Percentiles rank a stretch among this genome's conserved stretches.
These are phyloP conservation scores for Pristionchus arcanus DNA, from an alignment of 2,888 invertebrate species.

Conservation along the genomic window DNA sequence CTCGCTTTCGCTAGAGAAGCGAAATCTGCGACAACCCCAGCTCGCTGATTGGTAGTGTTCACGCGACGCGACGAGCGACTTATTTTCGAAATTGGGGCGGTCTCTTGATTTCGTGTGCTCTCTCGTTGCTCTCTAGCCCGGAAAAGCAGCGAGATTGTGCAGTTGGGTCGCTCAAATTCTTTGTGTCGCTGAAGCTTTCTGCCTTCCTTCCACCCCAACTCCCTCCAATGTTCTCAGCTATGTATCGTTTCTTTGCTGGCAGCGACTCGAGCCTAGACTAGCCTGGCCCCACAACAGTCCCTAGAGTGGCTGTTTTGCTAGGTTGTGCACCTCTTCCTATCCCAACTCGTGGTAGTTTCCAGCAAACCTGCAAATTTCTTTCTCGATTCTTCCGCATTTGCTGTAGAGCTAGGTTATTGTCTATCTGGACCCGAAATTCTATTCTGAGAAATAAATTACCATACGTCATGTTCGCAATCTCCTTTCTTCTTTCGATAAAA, in stretches of 20 bases:
- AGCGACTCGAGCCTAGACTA: neutral
- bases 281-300: neutral
- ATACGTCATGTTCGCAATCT: too few species aligned
- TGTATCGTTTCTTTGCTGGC: neutral
- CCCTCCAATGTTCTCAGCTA: neutral
- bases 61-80: neutral
- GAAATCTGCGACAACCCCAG: neutral
- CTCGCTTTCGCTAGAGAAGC: neutral
- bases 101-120: neutral
- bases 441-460: too few species aligned
- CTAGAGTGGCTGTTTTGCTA: neutral
- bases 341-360: neutral
- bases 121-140: neutral
- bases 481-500: too few species aligned
- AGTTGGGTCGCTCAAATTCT: too few species aligned
- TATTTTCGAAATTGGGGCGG: neutral
- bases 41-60: conserved; percentile 13
- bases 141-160: too few species aligned
- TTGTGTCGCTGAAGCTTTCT: neutral
- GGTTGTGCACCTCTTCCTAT: neutral
- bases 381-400: too few species aligned
- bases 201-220: neutral
- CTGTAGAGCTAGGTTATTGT: too few species aligned
- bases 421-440: too few species aligned
- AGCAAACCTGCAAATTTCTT: too few species aligned